Conservation (phyloP, 2,888 invertebrate genomes). For the Microplitis manilae region DNA sequence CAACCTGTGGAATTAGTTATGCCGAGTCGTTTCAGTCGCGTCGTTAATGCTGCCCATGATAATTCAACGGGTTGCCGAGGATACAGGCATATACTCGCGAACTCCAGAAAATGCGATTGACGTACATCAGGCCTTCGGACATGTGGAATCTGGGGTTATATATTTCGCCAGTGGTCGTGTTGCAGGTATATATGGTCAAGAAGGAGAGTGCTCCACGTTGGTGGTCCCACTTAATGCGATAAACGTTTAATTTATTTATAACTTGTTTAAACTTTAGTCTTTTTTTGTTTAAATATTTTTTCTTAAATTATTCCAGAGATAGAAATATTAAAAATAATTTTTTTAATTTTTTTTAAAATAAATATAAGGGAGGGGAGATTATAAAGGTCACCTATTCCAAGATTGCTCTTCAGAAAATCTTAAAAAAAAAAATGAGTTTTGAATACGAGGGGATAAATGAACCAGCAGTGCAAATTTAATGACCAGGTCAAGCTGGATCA, state of each 20-base stretch:
- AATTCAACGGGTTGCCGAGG: slow-evolving; percentile 49
- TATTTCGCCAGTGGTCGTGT: neutral
- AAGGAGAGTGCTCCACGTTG: neutral
- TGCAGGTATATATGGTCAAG: neutral
- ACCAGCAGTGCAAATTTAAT: too few species aligned
- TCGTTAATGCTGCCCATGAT: slow-evolving; percentile 53
- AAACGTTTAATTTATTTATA: neutral
- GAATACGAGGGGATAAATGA: too few species aligned
- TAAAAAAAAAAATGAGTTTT: too few species aligned
- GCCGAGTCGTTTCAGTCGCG: slow-evolving; percentile 48
- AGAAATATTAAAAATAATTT: too few species aligned
- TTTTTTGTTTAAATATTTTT: neutral
- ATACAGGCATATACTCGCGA: slow-evolving; percentile 24
- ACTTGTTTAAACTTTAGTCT: neutral
- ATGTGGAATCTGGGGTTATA: slow-evolving; percentile 4
- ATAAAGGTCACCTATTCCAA: too few species aligned
- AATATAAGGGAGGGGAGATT: too few species aligned
- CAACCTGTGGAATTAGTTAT: slow-evolving; percentile 48
- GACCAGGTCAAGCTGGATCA: too few species aligned
- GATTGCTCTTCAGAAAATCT: too few species aligned
- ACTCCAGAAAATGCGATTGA: slow-evolving; percentile 36
- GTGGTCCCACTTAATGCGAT: neutral
- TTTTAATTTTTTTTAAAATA: too few species aligned
- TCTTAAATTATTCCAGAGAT: too few species aligned
- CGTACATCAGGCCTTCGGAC: slow-evolving; percentile 27